These are phyloP conservation scores for Epistrophe eligans DNA, from an alignment of 2,888 invertebrate genomes.

Conservation along the genomic window DNA sequence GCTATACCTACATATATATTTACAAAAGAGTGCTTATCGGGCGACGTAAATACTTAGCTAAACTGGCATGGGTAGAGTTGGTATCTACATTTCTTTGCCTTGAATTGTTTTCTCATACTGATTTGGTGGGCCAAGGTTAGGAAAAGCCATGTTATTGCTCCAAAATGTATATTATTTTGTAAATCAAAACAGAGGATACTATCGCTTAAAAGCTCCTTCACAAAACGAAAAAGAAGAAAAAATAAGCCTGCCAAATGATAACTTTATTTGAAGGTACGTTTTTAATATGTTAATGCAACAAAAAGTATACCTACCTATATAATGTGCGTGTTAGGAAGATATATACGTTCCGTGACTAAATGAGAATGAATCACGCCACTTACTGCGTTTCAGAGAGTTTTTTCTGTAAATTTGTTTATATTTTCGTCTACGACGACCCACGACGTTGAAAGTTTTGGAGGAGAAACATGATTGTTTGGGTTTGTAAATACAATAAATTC, in stretches of 20 bases:
- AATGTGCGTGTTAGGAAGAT: slow-evolving; percentile 32
- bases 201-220: slow-evolving; percentile 47
- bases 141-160: slow-evolving; percentile 54
- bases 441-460: background rate
- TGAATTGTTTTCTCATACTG: slow-evolving; percentile 33
- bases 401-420: background rate
- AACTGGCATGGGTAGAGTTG: background rate
- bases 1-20: slow-evolving; percentile 3
- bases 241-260: slow-evolving; percentile 1
- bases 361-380: slow-evolving; percentile 28
- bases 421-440: background rate
- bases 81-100: background rate
- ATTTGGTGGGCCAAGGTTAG: slow-evolving; percentile 69
- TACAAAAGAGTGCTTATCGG: slow-evolving; percentile 41
- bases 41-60: slow-evolving; percentile 33
- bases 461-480: slow-evolving; percentile 29
- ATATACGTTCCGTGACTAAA: slow-evolving; percentile 41
- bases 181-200: slow-evolving; percentile 13
- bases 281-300: background rate
- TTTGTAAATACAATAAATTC: slow-evolving; percentile 22
- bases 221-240: slow-evolving; percentile 8
- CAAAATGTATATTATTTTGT: slow-evolving; percentile 30
- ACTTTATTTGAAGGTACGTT: slow-evolving; percentile 30
- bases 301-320: background rate
- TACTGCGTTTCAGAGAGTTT: slow-evolving; percentile 38